A percentile compares a stretch with the other conserved stretches of the same genome.
phyloP scores from a whole-genome alignment of 2,797 vertebrate species.

The Chelon auratus region DNA sequence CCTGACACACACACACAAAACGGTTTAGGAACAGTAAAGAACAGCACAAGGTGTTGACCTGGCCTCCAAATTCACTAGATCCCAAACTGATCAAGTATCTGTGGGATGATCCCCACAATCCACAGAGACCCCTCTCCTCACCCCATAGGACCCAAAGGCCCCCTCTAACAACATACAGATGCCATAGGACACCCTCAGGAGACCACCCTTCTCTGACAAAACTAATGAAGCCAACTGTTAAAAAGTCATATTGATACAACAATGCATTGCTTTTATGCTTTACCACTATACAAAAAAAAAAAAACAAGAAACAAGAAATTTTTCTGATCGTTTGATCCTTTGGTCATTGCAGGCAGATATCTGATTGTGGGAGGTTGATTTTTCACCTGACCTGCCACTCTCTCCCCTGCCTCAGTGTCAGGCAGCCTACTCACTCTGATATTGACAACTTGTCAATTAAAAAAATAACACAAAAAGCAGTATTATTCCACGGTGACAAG shows the following conservation, averaged over 20 bases:
- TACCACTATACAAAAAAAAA: background rate
- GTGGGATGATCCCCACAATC: too few relatives aligned
- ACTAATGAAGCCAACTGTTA: too few relatives aligned
- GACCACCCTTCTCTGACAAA: too few relatives aligned
- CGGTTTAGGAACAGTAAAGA: too few relatives aligned
- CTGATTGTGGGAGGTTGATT: background rate
- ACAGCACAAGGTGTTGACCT: too few relatives aligned
- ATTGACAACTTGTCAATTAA: conserved; percentile 13
- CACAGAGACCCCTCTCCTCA: too few relatives aligned
- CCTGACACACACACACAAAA: too few relatives aligned
- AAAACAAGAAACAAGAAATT: background rate
- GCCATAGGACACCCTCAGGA: too few relatives aligned
- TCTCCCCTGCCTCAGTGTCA: conserved; percentile 24
- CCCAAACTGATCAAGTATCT: too few relatives aligned
- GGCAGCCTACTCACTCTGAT: conserved; percentile 10
- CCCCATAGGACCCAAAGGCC: too few relatives aligned
- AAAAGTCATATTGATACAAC: background rate
- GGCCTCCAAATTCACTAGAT: too few relatives aligned
- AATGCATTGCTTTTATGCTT: background rate
- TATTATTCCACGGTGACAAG: background rate
- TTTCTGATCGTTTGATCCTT: conserved; percentile 13
- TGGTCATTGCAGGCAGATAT: conserved; percentile 10
- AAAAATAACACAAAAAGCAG: background rate
- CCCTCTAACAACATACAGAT: too few relatives aligned
- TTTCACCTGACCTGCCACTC: background rate